These are phyloP conservation scores for Lanius ludovicianus DNA, from an alignment of 2,113 vertebrate species.

Conservation along the genomic window DNA sequence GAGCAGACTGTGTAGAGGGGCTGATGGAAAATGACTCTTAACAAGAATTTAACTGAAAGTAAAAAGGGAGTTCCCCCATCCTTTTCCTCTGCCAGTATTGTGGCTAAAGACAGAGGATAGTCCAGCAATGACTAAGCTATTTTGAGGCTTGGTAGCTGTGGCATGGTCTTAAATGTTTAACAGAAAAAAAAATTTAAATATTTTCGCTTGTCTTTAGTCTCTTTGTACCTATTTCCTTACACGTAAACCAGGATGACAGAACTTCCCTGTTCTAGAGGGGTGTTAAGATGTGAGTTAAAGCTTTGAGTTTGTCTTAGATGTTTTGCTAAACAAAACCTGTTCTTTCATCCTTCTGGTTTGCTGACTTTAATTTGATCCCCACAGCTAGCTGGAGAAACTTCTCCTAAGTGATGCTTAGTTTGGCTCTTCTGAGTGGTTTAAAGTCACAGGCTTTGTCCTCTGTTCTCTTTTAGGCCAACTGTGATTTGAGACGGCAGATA, in stretches of 20 bases:
- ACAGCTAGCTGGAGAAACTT: not conserved
- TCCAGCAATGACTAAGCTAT: not conserved
- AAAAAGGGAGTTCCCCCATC: not conserved
- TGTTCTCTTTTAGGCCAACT: slow-evolving; percentile 85
- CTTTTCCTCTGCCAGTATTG: slow-evolving; percentile 1
- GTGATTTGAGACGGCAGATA: slow-evolving; percentile 95
- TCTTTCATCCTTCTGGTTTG: not conserved
- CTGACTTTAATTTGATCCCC: not conserved
- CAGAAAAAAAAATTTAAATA: not conserved
- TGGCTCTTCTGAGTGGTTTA: not conserved
- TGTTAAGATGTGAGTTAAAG: not conserved
- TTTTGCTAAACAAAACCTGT: not conserved
- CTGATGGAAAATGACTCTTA: not conserved
- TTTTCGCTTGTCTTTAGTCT: not conserved
- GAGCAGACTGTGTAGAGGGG: not conserved
- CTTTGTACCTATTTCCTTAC: not conserved
- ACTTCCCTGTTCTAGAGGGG: not conserved
- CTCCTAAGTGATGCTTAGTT: not conserved
- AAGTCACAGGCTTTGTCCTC: not conserved
- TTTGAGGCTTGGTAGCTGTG: not conserved
- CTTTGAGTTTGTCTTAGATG: not conserved
- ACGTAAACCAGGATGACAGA: not conserved
- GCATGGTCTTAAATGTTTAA: not conserved
- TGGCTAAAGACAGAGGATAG: not conserved
- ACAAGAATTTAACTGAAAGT: not conserved